A percentile compares a stretch with the other conserved stretches of the same genome.
phyloP scores from a whole-genome alignment of 92 coral and sea anemone genomes.

The Desmophyllum pertusum region DNA sequence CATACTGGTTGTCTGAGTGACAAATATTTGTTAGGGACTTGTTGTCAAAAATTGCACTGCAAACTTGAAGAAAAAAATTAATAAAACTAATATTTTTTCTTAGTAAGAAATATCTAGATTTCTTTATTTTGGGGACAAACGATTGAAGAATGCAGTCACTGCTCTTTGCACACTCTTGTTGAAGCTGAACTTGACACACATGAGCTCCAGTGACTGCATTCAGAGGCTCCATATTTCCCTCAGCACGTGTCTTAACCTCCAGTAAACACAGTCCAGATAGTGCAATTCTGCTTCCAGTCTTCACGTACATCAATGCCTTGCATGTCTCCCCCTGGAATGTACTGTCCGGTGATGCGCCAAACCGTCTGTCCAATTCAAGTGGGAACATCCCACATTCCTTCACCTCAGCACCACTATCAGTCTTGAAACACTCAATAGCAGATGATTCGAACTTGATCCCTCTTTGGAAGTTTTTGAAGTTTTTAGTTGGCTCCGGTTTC shows the following conservation, averaged over 20 bases:
- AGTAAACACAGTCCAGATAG: background rate
- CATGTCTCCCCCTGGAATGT: too few species aligned
- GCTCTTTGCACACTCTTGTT: background rate
- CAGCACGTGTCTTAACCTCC: background rate
- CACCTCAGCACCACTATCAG: slow-evolving; percentile 38
- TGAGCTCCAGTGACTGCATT: background rate
- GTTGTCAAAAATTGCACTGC: too few species aligned
- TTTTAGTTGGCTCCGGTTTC: slow-evolving; percentile 40
- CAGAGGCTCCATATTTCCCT: background rate
- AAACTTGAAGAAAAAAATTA: too few species aligned
- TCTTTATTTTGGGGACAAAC: background rate
- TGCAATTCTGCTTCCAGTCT: too few species aligned
- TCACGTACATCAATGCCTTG: too few species aligned
- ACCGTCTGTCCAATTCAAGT: background rate
- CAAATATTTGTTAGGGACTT: too few species aligned
- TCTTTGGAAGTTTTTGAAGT: slow-evolving; percentile 51
- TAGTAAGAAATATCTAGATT: too few species aligned
- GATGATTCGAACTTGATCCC: slow-evolving; percentile 40
- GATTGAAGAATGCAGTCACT: background rate
- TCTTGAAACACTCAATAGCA: slow-evolving; percentile 45
- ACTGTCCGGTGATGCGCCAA: background rate
- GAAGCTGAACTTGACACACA: slow-evolving; percentile 7
- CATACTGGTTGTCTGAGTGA: too few species aligned
- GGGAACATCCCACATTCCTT: background rate
- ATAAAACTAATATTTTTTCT: too few species aligned